Percentiles rank a stretch among this genome's conserved stretches.
Conservation (phyloP, 2,888 invertebrate genomes). For the Watsonalla binaria region DNA sequence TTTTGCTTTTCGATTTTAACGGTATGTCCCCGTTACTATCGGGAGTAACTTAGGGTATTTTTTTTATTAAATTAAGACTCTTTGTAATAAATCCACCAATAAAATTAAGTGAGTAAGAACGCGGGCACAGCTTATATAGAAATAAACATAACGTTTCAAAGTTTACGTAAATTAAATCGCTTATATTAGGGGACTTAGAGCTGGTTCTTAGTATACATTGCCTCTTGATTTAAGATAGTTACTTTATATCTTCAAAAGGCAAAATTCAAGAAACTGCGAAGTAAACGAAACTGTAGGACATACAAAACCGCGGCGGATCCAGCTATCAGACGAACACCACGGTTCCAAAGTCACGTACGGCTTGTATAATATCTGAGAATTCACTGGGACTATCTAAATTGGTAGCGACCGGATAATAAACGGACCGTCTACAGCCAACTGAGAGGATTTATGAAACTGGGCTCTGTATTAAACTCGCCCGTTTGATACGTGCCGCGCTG, state of each 20-base stretch:
- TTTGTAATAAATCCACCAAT: too few species aligned
- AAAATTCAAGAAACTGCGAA: conserved; percentile 1
- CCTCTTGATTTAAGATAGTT: background rate
- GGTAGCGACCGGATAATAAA: conserved; percentile 52
- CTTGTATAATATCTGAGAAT: conserved; percentile 52
- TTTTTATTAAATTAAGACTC: too few species aligned
- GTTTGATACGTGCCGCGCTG: conserved; percentile 22
- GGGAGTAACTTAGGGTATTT: too few species aligned
- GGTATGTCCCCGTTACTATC: too few species aligned
- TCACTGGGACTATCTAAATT: conserved; percentile 51
- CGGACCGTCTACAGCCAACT: conserved; percentile 44
- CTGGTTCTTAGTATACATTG: too few species aligned
- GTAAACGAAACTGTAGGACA: conserved; percentile 25
- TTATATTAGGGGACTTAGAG: too few species aligned
- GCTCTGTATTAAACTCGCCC: conserved; percentile 31
- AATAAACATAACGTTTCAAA: too few species aligned
- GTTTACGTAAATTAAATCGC: too few species aligned
- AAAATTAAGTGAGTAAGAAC: too few species aligned
- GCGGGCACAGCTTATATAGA: too few species aligned
- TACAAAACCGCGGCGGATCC: conserved; percentile 39
- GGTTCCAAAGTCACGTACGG: conserved; percentile 51
- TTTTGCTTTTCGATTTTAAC: too few species aligned
- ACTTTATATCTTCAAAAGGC: background rate
- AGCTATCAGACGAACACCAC: conserved; percentile 31
- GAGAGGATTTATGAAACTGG: conserved; percentile 46